These are phyloP conservation scores for Drosophila quinaria DNA, from an alignment of 2,888 invertebrate species.

Conservation along the genomic window DNA sequence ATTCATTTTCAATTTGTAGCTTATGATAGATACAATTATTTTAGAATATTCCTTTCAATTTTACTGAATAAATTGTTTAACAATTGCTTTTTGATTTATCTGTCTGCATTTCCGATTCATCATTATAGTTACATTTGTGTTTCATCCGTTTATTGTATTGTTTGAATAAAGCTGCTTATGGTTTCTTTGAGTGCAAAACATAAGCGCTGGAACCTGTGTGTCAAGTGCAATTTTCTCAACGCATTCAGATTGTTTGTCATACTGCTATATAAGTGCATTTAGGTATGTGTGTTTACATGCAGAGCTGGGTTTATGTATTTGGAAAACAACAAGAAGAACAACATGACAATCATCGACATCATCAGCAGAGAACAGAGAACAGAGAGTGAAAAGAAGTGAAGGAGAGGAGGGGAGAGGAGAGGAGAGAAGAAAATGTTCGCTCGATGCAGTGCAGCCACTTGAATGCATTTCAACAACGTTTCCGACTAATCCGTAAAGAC, in stretches of 20 bases:
- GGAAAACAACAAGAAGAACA: constrained; percentile 5
- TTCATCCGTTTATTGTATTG: constrained; percentile 12
- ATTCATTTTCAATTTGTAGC: not conserved
- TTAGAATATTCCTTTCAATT: not conserved
- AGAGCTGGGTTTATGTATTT: constrained; percentile 9
- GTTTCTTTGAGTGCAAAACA: constrained; percentile 16
- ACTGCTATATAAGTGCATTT: constrained; percentile 1
- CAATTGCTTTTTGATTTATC: not conserved
- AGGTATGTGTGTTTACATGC: not conserved
- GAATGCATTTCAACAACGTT: constrained; percentile 69
- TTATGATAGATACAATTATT: not conserved
- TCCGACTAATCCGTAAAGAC: constrained; percentile 73
- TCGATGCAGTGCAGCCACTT: constrained; percentile 65
- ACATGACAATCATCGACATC: constrained; percentile 38
- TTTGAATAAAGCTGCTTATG: constrained; percentile 23
- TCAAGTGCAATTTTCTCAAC: constrained; percentile 33
- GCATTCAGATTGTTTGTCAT: constrained; percentile 12
- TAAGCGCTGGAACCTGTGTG: constrained; percentile 2
- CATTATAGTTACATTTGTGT: constrained; percentile 16
- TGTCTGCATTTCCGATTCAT: constrained; percentile 1
- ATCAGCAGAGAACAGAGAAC: constrained; percentile 9
- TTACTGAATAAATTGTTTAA: not conserved
- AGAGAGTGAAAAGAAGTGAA: constrained; percentile 6
- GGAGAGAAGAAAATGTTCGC: constrained; percentile 17
- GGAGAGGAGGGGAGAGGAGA: not conserved